Base-by-base conservation (phyloP, 2,113 vertebrate species). In the Dicentrarchus labrax region DNA sequence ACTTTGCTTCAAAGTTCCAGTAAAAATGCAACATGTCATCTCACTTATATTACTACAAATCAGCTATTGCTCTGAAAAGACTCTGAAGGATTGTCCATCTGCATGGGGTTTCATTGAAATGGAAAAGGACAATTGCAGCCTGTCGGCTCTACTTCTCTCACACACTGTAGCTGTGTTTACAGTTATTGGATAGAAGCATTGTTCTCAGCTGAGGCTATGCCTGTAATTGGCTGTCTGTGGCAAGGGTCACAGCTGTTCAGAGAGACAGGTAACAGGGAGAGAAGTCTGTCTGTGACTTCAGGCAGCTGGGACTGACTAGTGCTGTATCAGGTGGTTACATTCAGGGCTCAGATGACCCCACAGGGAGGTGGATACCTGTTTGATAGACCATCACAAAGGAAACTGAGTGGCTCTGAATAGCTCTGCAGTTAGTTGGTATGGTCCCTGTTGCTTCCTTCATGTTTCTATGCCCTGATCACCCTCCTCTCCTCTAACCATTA, bases 181-280 rank as follows among this genome's bases (percentile, higher is more conserved):
- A 72, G 77, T 73, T 50, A 45, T 21, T 72, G 54, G 38, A 72
- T 41, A 10, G 84, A 70, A 82, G 67, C 76, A 24, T 64, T n/a
- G 79, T 83, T 72, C 66, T 76, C 5, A 39, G 84, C 19, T 79
- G 54, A 39, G 64, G 70, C 80, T 0, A 48, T 66, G 68, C 50
- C 72, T 68, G 76, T 87, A 91, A 92, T 92, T 93, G 90, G 71
- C 70, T 84, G 77, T 72, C 73, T 76, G 76, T 84, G 88, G 83
- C 54, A 54, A 36, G 60, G 83, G 88, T 84, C 89, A 80, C 85
- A 83, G 88, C 85, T 90, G 90, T 60, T 85, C 72, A 48, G 68
- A 83, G 76, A 78, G 86, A 78, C 84, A 83, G 86, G 84, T 88
- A 69, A 65, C 21, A 19, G 17, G 73, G 54, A 66, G 43, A 45